Base-by-base conservation (phyloP, 2,888 invertebrate genomes). In the Harpalus rubripes region DNA sequence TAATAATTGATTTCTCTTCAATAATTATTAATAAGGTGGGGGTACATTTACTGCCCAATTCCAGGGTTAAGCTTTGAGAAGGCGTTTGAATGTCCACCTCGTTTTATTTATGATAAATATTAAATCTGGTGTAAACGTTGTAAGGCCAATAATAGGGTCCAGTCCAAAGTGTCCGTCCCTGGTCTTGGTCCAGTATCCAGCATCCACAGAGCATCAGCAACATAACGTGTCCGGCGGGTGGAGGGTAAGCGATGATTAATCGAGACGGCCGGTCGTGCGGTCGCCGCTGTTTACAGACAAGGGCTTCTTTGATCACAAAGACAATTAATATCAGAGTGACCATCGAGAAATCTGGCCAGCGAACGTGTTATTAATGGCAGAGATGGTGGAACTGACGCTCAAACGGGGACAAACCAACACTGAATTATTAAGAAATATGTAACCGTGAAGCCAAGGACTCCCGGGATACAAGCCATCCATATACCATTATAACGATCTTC, bases 301-400 rank as follows among this genome's bases (percentile, higher is more conserved):
- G 79, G 80, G 68, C 85, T 85, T 85, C 85, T 85, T 85, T 85
- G 85, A 85, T 85, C 85, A 80, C 85, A 80, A 85, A 85, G 85
- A 85, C 85, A 85, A 85, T 85, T 85, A 85, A 85, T 85, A 85
- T 85, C 72, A 85, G 85, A 85, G 85, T 85, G 85, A 85, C 85
- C 85, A 78, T 74, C 74, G 56, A 63, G 78, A 84, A 84, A 84
- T 84, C 84, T 84, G 84, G 84, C 84, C 78, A 78, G 84, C 61
- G 83, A 84, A 84, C 84, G 84, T 84, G 84, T 84, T 84, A 84
- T 84, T 84, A 84, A 84, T 84, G 84, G 84, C 78, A 18, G 52
- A 26, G 83, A 56, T 39, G 79, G 39, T 39, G 78, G 52, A n/a
- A 52, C 15, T 63, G 68, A 18, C 44, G 72, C 52, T 81, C 68